phyloP scores from a whole-genome alignment of 2,888 invertebrate species.

The Arge pagana region DNA sequence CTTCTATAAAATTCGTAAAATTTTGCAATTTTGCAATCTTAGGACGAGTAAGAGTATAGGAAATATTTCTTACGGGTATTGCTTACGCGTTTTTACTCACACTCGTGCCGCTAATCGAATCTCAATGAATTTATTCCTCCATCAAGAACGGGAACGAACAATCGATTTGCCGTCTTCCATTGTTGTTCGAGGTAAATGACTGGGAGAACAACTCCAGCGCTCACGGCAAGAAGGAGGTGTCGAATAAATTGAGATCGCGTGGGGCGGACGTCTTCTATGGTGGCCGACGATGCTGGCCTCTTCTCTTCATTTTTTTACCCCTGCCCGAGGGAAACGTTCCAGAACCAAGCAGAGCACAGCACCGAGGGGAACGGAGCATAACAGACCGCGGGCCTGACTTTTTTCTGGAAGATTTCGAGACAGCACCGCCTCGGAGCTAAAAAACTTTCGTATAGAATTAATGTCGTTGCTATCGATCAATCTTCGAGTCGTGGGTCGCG shows the following conservation, averaged over 20 bases:
- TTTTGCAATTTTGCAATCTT: too few relatives aligned
- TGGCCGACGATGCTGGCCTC: conserved; percentile 44
- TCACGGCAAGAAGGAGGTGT: conserved; percentile 56
- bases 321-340: conserved; percentile 29
- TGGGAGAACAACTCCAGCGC: conserved; percentile 31
- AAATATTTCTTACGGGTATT: too few relatives aligned
- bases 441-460: too few relatives aligned
- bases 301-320: conserved; percentile 33
- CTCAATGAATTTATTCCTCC: conserved; percentile 5
- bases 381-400: too few relatives aligned
- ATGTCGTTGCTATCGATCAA: too few relatives aligned
- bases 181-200: conserved; percentile 9
- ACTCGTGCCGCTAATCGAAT: too few relatives aligned
- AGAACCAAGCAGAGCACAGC: background rate
- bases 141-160: background rate
- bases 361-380: conserved; percentile 4
- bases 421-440: too few relatives aligned
- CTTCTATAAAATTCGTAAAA: too few relatives aligned
- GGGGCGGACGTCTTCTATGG: conserved; percentile 52
- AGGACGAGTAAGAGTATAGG: too few relatives aligned
- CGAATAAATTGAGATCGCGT: conserved; percentile 57
- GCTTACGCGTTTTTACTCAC: too few relatives aligned
- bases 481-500: too few relatives aligned
- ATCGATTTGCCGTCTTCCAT: conserved; percentile 11
- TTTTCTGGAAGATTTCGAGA: too few relatives aligned